These are phyloP conservation scores for Glossosoma conforme DNA, from an alignment of 1,140 invertebrate genomes.

Conservation along the genomic window DNA sequence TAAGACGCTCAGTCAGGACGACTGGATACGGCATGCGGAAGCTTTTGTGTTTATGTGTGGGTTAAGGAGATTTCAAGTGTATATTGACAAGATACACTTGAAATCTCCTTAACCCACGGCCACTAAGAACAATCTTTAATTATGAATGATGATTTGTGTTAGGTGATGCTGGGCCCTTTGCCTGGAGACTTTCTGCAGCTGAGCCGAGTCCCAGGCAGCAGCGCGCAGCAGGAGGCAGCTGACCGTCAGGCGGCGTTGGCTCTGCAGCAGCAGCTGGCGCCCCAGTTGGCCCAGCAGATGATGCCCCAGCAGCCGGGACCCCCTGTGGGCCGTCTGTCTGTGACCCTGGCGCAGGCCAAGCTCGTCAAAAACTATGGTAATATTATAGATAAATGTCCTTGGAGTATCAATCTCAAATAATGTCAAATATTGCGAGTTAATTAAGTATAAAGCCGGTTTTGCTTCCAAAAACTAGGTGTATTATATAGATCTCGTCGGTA, in stretches of 20 bases:
- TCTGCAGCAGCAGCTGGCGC: conserved; percentile 66
- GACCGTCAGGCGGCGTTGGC: conserved; percentile 77
- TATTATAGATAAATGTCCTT: no score
- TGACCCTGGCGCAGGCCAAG: conserved; percentile 83
- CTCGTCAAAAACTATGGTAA: conserved; percentile 92
- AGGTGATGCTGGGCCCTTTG: conserved; percentile 75
- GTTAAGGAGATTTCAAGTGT: neutral
- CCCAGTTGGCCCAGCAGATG: conserved; percentile 37
- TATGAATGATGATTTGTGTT: conserved; percentile 10
- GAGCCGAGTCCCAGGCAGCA: conserved; percentile 40
- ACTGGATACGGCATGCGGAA: neutral
- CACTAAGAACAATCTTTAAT: neutral
- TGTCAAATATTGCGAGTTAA: no score
- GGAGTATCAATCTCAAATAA: no score
- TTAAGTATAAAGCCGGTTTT: no score
- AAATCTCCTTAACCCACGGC: neutral
- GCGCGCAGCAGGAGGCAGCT: conserved; percentile 63
- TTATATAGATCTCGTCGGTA: no score
- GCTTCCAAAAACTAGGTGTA: no score
- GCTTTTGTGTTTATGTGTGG: neutral
- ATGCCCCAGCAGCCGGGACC: conserved; percentile 52
- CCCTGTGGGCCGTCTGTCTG: conserved; percentile 67
- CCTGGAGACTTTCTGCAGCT: conserved; percentile 77
- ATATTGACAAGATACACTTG: neutral
- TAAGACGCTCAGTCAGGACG: no score